Evolutionary conservation across 1,140 invertebrate species (phyloP).

Genomic region (Heterodera schachtii): DNA sequence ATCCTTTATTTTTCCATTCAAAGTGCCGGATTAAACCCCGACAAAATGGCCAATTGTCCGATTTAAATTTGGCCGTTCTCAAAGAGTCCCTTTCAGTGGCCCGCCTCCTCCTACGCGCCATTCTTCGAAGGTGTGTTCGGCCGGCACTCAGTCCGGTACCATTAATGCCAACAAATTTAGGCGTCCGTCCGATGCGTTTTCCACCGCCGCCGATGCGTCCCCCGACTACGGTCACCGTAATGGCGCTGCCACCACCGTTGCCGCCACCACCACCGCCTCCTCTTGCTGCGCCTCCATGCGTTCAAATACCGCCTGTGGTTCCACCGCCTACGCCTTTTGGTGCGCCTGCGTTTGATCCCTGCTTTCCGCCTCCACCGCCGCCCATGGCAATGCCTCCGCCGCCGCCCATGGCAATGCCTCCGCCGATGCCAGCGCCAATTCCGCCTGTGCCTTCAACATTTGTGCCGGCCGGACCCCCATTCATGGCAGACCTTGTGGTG

Average conservation of each 20-base stretch:
- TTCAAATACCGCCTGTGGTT: background rate
- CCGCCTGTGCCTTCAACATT: background rate
- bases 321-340: background rate
- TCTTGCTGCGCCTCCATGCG: background rate
- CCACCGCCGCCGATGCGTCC: background rate
- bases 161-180: background rate
- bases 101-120: slow-evolving; percentile 17
- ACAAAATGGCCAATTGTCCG: background rate
- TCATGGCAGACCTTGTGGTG: background rate
- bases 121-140: slow-evolving; percentile 17
- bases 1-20: too few species aligned
- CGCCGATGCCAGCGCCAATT: background rate
- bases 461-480: background rate
- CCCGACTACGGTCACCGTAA: background rate
- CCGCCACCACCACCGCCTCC: background rate
- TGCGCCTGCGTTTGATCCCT: too few species aligned
- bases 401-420: background rate
- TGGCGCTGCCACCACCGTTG: background rate
- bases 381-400: background rate
- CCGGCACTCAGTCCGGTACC: slow-evolving; percentile 1
- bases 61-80: background rate
- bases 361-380: background rate
- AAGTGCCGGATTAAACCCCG: too few species aligned
- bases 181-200: background rate
- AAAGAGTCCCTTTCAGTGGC: slow-evolving; percentile 3